Percentiles rank a stretch among this genome's conserved stretches.
Conservation (phyloP, 2,888 invertebrate genomes). For the Anthophora plumipes region DNA sequence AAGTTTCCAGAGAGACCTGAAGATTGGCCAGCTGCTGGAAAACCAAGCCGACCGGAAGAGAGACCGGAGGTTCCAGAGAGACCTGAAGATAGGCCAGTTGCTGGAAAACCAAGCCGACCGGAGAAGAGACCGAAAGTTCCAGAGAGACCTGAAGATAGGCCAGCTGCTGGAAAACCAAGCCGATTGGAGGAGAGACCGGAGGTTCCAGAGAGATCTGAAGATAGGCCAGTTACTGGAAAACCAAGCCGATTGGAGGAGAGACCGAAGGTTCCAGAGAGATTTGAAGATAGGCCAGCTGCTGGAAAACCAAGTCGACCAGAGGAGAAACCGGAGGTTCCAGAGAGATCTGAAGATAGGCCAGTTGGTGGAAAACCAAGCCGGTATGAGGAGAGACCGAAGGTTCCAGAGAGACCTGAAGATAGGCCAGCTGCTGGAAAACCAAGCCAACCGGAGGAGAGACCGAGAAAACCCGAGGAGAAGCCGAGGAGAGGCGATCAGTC, state of each 20-base stretch:
- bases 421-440: slow-evolving; percentile 74
- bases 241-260: slow-evolving; percentile 72
- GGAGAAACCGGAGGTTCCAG: slow-evolving; percentile 65
- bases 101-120: slow-evolving; percentile 74
- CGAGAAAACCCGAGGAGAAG: slow-evolving; percentile 66
- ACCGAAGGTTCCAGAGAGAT: slow-evolving; percentile 65
- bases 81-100: slow-evolving; percentile 71
- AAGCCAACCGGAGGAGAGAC: slow-evolving; percentile 68
- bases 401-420: slow-evolving; percentile 63
- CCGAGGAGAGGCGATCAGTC: slow-evolving; percentile 77
- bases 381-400: slow-evolving; percentile 14
- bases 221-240: slow-evolving; percentile 72
- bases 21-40: slow-evolving; percentile 71
- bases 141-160: no score
- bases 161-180: slow-evolving; percentile 69
- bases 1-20: slow-evolving; percentile 66
- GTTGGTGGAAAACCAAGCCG: slow-evolving; percentile 60
- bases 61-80: slow-evolving; percentile 57
- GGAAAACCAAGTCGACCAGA: slow-evolving; percentile 74
- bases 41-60: slow-evolving; percentile 72
- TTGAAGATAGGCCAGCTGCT: slow-evolving; percentile 66
- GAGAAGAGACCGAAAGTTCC: slow-evolving; percentile 68
- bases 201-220: slow-evolving; percentile 64
- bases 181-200: slow-evolving; percentile 74
- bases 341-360: slow-evolving; percentile 64